Conservation (phyloP, 2,797 vertebrate species). For the Sphenopsis melanotis region DNA sequence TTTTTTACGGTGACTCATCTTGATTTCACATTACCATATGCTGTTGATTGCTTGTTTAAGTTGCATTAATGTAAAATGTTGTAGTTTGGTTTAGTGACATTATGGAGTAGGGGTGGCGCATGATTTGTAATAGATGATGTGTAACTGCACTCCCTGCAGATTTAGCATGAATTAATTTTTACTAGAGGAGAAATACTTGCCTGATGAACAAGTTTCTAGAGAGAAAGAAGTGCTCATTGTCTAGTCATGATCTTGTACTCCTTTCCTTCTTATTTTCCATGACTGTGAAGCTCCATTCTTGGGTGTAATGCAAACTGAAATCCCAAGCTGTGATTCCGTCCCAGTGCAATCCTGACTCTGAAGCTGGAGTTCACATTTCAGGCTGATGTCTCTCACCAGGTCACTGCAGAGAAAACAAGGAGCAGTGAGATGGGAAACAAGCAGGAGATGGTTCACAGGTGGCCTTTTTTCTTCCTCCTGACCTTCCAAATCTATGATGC, state of each 20-base stretch:
- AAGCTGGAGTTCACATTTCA: background rate
- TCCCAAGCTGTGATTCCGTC: background rate
- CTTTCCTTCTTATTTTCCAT: background rate
- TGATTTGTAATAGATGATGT: background rate
- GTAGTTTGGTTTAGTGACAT: background rate
- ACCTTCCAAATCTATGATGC: background rate
- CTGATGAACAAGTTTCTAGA: background rate
- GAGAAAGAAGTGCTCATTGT: background rate
- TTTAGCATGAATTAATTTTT: background rate
- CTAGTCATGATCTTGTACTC: background rate
- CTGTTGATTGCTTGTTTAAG: background rate
- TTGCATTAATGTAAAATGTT: background rate
- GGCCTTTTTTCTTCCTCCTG: background rate
- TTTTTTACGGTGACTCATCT: background rate
- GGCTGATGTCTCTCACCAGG: background rate
- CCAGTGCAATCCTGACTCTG: background rate
- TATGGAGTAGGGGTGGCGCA: background rate
- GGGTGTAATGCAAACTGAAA: background rate
- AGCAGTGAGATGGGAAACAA: background rate
- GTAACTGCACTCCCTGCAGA: background rate
- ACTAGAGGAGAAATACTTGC: background rate
- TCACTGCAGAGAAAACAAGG: background rate
- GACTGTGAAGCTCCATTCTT: background rate
- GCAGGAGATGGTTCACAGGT: background rate
- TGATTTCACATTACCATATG: background rate